Percentiles rank a stretch among this genome's conserved stretches.
phyloP scores from a whole-genome alignment of 2,113 vertebrate species.

The Baryphthengus martii region DNA sequence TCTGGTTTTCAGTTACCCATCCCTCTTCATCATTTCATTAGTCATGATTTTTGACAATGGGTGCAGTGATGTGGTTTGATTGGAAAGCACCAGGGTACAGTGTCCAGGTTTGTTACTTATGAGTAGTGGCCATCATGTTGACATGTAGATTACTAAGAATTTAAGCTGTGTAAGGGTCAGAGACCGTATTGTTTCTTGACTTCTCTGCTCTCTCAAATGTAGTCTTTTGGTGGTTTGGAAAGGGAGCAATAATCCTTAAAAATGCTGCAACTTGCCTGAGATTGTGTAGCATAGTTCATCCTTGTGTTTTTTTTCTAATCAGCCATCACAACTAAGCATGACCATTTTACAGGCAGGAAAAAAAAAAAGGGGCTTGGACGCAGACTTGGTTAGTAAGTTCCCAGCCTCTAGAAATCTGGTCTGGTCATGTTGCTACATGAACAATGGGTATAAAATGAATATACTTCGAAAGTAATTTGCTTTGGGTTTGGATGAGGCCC shows the following conservation, averaged over 20 bases:
- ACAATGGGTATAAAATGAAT: background rate
- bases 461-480: background rate
- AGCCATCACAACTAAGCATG: background rate
- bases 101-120: background rate
- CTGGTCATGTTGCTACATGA: constrained; percentile 7
- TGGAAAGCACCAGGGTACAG: background rate
- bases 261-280: constrained; percentile 2
- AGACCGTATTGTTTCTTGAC: background rate
- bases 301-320: constrained; percentile 31
- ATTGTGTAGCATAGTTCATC: background rate
- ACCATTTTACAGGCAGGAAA: background rate
- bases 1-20: constrained; percentile 38
- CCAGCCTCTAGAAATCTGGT: constrained; percentile 1
- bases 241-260: background rate
- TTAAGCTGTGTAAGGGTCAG: background rate
- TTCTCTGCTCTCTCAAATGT: background rate
- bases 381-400: constrained; percentile 17
- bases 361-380: background rate
- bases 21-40: constrained; percentile 60
- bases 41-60: constrained; percentile 48
- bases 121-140: background rate
- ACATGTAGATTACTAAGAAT: background rate
- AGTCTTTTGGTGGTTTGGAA: background rate
- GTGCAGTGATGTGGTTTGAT: background rate
- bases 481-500: constrained; percentile 18